Evolutionary conservation across 2,888 invertebrate genomes (phyloP), one percentile per base, ranked within the genome.

Genomic region (Ctena decussata): DNA sequence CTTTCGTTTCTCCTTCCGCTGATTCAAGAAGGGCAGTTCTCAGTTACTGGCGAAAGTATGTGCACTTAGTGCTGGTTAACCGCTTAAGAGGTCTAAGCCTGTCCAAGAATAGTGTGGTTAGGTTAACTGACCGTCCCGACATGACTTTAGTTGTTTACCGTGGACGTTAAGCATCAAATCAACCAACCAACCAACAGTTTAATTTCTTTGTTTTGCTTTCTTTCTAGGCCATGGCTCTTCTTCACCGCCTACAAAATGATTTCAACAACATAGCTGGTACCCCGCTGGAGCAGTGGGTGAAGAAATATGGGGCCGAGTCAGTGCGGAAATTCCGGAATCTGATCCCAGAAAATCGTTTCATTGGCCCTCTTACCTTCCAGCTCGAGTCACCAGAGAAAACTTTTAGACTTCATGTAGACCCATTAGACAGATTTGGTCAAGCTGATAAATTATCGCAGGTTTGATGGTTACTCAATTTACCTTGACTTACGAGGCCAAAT

Each of bases 401-500:
- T 95, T 98, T 99, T 95, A 98, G 98, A 0, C 99, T 99, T 0
- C 98, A 98, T 94, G 99, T 99, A 91, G 99, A 99, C 96, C 98
- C 98, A 0, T 98, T 99, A 84, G 97, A 98, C 93, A 97, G 97
- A 95, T 98, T 99, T 96, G 97, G 97, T 78, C 96, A 97, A 83
- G 98, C 98, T 96, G 99, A 99, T 95, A 99, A 99, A 96, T 96
- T 99, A 75, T 99, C 99, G 8, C 99, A 99, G 97, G 98, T 98
- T 71, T 46, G 21, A 6, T 15, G 15, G 6, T 41, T 41, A 41
- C 41, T 41, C 15, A n/a, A n/a, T n/a, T n/a, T n/a, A n/a, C n/a
- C n/a, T n/a, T n/a, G n/a, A n/a, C n/a, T n/a, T n/a, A n/a, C n/a
- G n/a, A n/a, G n/a, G n/a, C n/a, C n/a, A n/a, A n/a, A n/a, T n/a